These are phyloP conservation scores for Trinectes maculatus DNA, from an alignment of 2,113 vertebrate genomes.

Conservation along the genomic window DNA sequence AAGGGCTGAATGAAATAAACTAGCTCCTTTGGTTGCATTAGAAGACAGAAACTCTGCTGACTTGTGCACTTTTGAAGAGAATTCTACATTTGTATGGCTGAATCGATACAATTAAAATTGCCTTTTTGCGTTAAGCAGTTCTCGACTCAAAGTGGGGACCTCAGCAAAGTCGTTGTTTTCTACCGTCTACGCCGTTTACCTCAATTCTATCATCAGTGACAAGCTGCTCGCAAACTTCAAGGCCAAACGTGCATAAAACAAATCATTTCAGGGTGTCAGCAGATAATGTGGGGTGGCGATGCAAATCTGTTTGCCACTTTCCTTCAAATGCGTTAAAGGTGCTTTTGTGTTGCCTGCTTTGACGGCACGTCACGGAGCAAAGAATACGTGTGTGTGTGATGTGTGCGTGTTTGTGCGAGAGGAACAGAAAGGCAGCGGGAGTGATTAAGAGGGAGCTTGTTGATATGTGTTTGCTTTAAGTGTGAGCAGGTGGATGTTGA, in stretches of 20 bases:
- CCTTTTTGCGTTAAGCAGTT: slow-evolving; percentile 77
- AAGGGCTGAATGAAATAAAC: slow-evolving; percentile 79
- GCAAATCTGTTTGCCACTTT: slow-evolving; percentile 84
- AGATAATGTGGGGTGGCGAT: slow-evolving; percentile 81
- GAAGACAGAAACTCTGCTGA: slow-evolving; percentile 84
- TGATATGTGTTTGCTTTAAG: slow-evolving; percentile 55
- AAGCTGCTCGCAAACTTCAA: slow-evolving; percentile 83
- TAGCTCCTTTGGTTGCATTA: slow-evolving; percentile 73
- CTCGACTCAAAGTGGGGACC: slow-evolving; percentile 82
- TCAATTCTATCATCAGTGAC: slow-evolving; percentile 86
- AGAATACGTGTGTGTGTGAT: slow-evolving; percentile 62
- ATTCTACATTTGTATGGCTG: slow-evolving; percentile 84
- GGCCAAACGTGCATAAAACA: slow-evolving; percentile 83
- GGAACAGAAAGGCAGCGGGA: slow-evolving; percentile 39
- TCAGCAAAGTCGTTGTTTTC: slow-evolving; percentile 86
- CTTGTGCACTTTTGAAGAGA: slow-evolving; percentile 76
- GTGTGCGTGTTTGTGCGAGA: slow-evolving; percentile 41
- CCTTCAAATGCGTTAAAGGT: slow-evolving; percentile 76
- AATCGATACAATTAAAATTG: slow-evolving; percentile 87
- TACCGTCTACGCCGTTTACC: slow-evolving; percentile 80
- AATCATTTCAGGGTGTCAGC: slow-evolving; percentile 84
- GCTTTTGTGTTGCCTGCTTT: slow-evolving; percentile 77
- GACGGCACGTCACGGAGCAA: slow-evolving; percentile 72
- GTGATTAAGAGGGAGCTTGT: slow-evolving; percentile 65
- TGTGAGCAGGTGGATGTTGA: slow-evolving; percentile 48